These are phyloP conservation scores for Temnopleurus reevesii DNA, from an alignment of 53 echinoderm and acorn worm species.

Conservation along the genomic window DNA sequence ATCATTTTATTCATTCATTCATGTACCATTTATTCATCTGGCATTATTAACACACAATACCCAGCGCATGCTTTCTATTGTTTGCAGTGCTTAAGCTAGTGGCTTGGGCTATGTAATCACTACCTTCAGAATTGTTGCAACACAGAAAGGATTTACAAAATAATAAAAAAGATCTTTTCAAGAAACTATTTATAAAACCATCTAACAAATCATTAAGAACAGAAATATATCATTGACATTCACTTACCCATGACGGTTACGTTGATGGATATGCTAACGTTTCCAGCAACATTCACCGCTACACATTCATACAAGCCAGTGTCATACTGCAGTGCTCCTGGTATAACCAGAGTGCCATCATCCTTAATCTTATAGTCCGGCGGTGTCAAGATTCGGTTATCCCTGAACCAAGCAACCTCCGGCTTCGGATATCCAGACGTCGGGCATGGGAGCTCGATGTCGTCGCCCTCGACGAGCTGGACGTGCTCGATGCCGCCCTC, in stretches of 20 bases:
- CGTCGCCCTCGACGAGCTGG: slow-evolving; percentile 60
- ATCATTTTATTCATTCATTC: too few relatives aligned
- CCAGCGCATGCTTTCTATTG: too few relatives aligned
- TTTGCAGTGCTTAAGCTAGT: too few relatives aligned
- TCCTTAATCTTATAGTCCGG: slow-evolving; percentile 50
- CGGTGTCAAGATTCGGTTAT: slow-evolving; percentile 63
- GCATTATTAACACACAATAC: too few relatives aligned
- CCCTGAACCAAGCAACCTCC: slow-evolving; percentile 80
- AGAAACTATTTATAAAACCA: background rate
- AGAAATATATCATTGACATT: background rate
- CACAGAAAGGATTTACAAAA: too few relatives aligned
- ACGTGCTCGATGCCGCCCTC: background rate
- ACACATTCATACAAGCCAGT: slow-evolving; percentile 78
- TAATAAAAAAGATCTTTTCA: too few relatives aligned
- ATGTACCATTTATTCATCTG: too few relatives aligned
- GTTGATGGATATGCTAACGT: slow-evolving; percentile 65
- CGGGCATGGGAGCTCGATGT: slow-evolving; percentile 73
- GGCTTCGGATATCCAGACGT: slow-evolving; percentile 78
- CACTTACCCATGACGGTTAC: slow-evolving; percentile 59
- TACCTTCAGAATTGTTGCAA: too few relatives aligned
- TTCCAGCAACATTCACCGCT: slow-evolving; percentile 82
- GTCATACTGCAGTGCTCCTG: slow-evolving; percentile 52
- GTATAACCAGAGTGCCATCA: slow-evolving; percentile 70
- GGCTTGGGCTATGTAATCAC: too few relatives aligned
- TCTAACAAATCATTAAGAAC: background rate